Percentiles rank a stretch among this genome's conserved stretches.
Conservation (phyloP, 2,797 vertebrate genomes). For the Spondyliosoma cantharus region DNA sequence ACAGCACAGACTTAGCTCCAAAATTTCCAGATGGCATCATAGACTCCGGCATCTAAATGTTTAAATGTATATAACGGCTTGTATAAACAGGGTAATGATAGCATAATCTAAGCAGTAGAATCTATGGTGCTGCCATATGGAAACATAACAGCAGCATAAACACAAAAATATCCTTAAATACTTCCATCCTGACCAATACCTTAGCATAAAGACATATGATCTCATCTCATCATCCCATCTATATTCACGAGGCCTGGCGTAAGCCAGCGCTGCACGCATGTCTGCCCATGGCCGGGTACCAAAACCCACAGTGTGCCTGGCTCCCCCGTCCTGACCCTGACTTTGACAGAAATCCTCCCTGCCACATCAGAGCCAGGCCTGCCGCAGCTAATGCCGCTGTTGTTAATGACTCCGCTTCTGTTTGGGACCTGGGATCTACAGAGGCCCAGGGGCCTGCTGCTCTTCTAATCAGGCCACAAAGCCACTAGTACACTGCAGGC, state of each 20-base stretch:
- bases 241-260: constrained; percentile 63
- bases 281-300: constrained; percentile 68
- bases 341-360: constrained; percentile 69
- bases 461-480: constrained; percentile 80
- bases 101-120: constrained; percentile 36
- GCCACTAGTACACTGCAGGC: constrained; percentile 65
- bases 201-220: constrained; percentile 60
- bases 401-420: constrained; percentile 80
- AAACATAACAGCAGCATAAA: constrained; percentile 57
- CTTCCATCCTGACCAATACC: constrained; percentile 68
- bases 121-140: constrained; percentile 40
- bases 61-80: constrained; percentile 15
- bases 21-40: constrained; percentile 30
- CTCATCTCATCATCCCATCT: constrained; percentile 73
- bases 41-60: constrained; percentile 27
- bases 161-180: constrained; percentile 60
- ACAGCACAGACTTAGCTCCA: constrained; percentile 35
- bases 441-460: constrained; percentile 60
- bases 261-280: constrained; percentile 55
- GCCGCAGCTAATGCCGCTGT: constrained; percentile 77
- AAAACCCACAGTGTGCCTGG: constrained; percentile 72
- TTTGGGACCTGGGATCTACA: constrained; percentile 62
- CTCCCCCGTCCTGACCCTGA: constrained; percentile 66
- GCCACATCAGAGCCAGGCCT: constrained; percentile 78
- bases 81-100: constrained; percentile 50